Base-by-base conservation (phyloP, 1,140 invertebrate genomes). In the Cyclargus thomasi region DNA sequence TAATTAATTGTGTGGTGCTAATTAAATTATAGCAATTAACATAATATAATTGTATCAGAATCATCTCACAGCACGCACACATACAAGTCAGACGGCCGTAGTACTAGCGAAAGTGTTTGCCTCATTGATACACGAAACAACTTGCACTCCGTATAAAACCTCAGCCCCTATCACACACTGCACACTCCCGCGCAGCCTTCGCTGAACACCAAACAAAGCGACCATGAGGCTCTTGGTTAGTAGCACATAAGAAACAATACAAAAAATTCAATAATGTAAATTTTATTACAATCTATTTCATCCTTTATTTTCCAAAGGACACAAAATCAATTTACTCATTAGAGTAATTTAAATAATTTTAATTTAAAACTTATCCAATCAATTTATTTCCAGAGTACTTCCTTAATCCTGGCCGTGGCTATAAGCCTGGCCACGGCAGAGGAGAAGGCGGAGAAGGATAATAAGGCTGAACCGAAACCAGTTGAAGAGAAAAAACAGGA, bases 401-500 rank as follows among this genome's bases (percentile, higher is more conserved):
- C 82, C 82, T 81, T 91, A 69, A 79, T 91, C 86, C 76, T 89
- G 84, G 88, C 88, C 87, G 88, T 90, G 84, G 90, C 84, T 79
- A 77, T 90, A 79, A 81, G 85, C 83, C 85, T 91, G 83, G 85
- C 84, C 82, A 86, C 83, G 83, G 85, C 91, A 83, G 90, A 91
- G 77, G 91, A 91, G 73, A 92, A 92, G 75, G 91, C 90, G 69
- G 90, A 92, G 67, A 88, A 92, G 76, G 90, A 91, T 70, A 86
- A 85, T 59, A 90, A 91, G 83, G 87, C 90, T 77, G 89, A 91
- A 83, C 78, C 86, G 29, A 88, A 70, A 75, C 74, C 77, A 68
- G 80, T 81, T 67, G 82, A 85, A 73, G 89, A 88, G 67, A 90
- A 94, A 71, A 93, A 93, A 69, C 93, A 94, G 74, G 93, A 94